Percentiles rank a stretch among this genome's conserved stretches.
Conservation (phyloP, 2,113 vertebrate genomes). For the Turdus rufiventris region DNA sequence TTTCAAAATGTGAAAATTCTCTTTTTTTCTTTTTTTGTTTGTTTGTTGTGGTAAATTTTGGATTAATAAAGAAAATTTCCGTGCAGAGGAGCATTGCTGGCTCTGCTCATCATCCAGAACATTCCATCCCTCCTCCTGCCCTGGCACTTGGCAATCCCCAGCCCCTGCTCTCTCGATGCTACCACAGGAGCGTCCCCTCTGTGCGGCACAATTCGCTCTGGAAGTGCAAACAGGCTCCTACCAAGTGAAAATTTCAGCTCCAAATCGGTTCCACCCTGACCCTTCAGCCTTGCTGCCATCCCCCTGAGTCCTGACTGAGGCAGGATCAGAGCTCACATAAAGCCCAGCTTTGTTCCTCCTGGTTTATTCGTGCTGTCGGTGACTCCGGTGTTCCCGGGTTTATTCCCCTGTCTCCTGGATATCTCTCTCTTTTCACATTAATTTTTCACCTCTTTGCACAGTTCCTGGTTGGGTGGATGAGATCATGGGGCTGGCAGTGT, state of each 20-base stretch:
- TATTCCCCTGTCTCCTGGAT: not conserved
- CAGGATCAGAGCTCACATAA: not conserved
- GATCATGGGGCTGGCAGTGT: not conserved
- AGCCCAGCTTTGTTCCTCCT: not conserved
- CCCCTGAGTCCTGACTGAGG: not conserved
- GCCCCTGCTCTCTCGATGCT: not conserved
- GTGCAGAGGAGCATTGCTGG: not conserved
- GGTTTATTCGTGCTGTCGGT: not conserved
- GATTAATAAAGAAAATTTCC: not conserved
- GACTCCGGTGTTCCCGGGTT: not conserved
- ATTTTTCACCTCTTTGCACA: not conserved
- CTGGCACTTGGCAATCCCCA: not conserved
- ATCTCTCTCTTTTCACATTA: not conserved
- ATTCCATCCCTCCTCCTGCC: not conserved
- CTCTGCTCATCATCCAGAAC: not conserved
- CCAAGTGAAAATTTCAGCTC: not conserved
- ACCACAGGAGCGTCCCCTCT: rapidly evolving
- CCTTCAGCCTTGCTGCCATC: not conserved
- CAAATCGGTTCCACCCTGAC: not conserved
- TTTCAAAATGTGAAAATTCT: not conserved
- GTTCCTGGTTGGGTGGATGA: not conserved
- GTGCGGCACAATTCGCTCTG: rapidly evolving
- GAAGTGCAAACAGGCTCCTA: not conserved
- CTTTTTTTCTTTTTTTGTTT: not conserved
- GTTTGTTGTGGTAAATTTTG: not conserved